These are phyloP conservation scores for Enteromius treurensis DNA, from an alignment of 2,797 vertebrate species.

Conservation along the genomic window DNA sequence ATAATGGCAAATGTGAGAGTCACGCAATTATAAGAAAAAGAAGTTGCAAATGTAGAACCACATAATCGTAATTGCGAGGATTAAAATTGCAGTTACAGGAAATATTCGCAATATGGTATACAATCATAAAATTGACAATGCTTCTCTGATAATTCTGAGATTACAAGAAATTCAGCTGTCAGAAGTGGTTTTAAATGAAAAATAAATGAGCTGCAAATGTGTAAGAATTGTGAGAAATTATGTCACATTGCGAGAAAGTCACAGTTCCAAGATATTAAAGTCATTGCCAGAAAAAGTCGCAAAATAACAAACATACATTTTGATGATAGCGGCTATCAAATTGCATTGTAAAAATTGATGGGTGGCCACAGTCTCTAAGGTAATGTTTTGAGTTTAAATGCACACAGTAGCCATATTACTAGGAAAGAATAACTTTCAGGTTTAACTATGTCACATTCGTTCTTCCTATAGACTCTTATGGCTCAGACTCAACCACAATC, in stretches of 20 bases:
- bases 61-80: not conserved
- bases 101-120: not conserved
- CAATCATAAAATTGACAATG: not conserved
- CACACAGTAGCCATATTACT: not conserved
- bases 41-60: not conserved
- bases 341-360: not conserved
- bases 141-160: not conserved
- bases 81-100: not conserved
- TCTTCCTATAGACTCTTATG: conserved; percentile 47
- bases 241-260: not conserved
- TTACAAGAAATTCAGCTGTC: not conserved
- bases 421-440: not conserved
- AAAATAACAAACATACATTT: not conserved
- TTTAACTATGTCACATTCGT: conserved; percentile 54
- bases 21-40: not conserved
- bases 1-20: not conserved
- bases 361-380: not conserved
- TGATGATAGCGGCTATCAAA: not conserved
- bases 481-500: conserved; percentile 55
- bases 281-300: not conserved
- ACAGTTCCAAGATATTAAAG: not conserved
- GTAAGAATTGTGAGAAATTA: not conserved
- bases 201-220: not conserved
- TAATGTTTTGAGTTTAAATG: conserved; percentile 4
- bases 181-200: not conserved